Evolutionary conservation across 1,140 invertebrate genomes (phyloP), one percentile per base, ranked within the genome.

Genomic region (Portunus trituberculatus): DNA sequence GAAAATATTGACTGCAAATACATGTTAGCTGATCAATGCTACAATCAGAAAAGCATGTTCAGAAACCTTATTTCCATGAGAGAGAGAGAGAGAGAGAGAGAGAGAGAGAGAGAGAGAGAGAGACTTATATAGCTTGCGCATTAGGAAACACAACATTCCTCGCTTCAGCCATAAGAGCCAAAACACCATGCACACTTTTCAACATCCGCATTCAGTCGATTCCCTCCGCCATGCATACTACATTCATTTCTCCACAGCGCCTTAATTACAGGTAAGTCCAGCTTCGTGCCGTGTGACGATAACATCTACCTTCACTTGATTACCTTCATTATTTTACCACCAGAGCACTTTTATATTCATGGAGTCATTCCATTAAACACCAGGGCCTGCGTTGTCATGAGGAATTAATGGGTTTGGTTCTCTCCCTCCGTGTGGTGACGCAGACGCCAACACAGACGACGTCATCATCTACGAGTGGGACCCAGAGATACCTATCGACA

Each of bases 361-460:
- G 52, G 0, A 59, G 52, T 20, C 52, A 59, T 59, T 59, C 12
- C 12, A 59, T 59, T 59, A 59, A 52, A 59, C 16, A 59, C 2
- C 52, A 4, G 10, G 3, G 16, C 10, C 52, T 59, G 39, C 1
- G 12, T 59, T 59, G 12, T 10, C 52, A 39, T 76, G n/a, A 25
- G 3, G 32, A 8, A 32, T 32, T 45, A 46, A 46, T 88, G 86
- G 31, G 86, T 46, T 46, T 45, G 4, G 8, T 93, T 46, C 14
- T 87, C 8, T 20, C 0, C n/a, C 45, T 91, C 39, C 0, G 16
- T 16, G n/a, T 4, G 39, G 3, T 10, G 25, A 82, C 52, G 0
- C 93, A 96, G 96, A 96, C 91, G 96, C 96, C 32, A 95, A 96
- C 87, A 96, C 93, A 7, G 93, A 95, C 20, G 95, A 96, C 28